A percentile compares a stretch with the other conserved stretches of the same genome.
Evolutionary conservation across 2,888 invertebrate genomes (phyloP).

Genomic region (Chesias legatella): DNA sequence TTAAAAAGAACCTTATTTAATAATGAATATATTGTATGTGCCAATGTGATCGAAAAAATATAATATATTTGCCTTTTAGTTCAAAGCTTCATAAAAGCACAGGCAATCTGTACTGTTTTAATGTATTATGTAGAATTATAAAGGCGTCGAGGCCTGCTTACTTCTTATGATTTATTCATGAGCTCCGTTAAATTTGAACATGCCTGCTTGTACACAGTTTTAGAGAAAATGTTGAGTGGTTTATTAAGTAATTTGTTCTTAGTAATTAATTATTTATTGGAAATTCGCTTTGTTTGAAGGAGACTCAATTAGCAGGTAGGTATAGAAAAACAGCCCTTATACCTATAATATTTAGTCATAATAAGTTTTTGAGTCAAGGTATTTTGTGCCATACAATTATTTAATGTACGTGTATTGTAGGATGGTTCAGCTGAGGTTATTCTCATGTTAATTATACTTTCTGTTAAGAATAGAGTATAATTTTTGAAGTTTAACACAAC

Average conservation of each 20-base stretch:
- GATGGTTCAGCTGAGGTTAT: too few species aligned
- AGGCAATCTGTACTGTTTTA: slow-evolving; percentile 78
- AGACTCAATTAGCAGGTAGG: not conserved
- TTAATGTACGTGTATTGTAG: too few species aligned
- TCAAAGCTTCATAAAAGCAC: slow-evolving; percentile 53
- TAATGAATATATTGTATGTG: too few species aligned
- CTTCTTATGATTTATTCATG: slow-evolving; percentile 80
- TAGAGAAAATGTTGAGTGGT: slow-evolving; percentile 57
- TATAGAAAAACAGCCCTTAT: too few species aligned
- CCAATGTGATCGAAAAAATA: too few species aligned
- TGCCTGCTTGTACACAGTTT: slow-evolving; percentile 54
- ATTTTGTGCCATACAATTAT: too few species aligned
- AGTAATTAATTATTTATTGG: slow-evolving; percentile 33
- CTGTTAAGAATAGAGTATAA: too few species aligned
- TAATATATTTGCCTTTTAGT: not conserved
- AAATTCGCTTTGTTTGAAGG: slow-evolving; percentile 23
- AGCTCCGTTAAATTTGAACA: slow-evolving; percentile 75
- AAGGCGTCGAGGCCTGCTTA: slow-evolving; percentile 71
- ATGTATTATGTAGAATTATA: slow-evolving; percentile 80
- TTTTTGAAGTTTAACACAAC: too few species aligned
- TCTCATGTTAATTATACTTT: too few species aligned
- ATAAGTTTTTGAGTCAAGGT: too few species aligned
- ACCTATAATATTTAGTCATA: not conserved
- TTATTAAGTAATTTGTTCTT: slow-evolving; percentile 64
- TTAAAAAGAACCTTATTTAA: too few species aligned